Evolutionary conservation across 2,113 vertebrate genomes (phyloP).

Genomic region (Apteryx owenii): DNA sequence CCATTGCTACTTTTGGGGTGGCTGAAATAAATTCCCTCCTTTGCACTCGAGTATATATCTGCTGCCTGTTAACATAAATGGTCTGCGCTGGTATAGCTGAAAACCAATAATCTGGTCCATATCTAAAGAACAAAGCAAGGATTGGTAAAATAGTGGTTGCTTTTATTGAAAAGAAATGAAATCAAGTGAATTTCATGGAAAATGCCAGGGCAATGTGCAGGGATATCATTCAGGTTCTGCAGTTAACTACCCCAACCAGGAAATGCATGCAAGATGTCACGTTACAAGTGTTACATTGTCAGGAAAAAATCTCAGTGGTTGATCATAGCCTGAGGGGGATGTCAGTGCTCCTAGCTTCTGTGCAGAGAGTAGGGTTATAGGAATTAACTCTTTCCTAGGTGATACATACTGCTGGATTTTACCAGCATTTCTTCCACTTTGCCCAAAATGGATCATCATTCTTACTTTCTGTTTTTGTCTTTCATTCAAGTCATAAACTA

Average conservation of each 20-base stretch:
- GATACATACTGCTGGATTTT: neutral
- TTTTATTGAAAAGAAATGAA: neutral
- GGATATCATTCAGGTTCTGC: neutral
- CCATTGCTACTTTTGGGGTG: neutral
- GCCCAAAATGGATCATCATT: neutral
- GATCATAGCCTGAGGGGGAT: constrained; percentile 34
- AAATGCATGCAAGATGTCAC: constrained; percentile 54
- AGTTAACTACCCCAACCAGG: neutral
- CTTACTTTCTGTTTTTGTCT: neutral
- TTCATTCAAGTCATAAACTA: neutral
- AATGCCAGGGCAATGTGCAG: neutral
- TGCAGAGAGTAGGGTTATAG: neutral
- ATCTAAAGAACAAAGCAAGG: neutral
- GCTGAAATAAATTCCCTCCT: neutral
- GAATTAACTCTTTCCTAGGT: constrained; percentile 61
- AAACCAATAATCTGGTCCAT: neutral
- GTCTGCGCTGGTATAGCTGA: neutral
- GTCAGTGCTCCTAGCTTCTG: constrained; percentile 29
- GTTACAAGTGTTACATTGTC: constrained; percentile 51
- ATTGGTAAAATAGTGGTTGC: neutral
- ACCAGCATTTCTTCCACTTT: neutral
- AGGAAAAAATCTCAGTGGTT: constrained; percentile 59
- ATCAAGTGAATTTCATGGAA: neutral
- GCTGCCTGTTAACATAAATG: neutral
- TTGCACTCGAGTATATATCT: neutral